Evolutionary conservation across 2,113 vertebrate species (phyloP), one percentile per base, ranked within the genome.

Genomic region (Mormoops blainvillei): DNA sequence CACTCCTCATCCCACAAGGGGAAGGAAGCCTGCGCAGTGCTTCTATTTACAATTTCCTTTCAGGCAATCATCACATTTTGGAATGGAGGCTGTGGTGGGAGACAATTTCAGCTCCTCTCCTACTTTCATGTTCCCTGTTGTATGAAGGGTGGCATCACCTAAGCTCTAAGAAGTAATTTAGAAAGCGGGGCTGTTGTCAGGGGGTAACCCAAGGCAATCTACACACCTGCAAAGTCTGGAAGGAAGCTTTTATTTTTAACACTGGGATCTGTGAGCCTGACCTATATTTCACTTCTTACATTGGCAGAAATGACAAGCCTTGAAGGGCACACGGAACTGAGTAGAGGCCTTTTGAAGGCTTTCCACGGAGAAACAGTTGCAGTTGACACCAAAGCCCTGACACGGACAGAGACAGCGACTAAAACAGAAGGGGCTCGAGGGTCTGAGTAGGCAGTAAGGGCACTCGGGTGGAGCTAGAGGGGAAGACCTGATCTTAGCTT

Each of bases 171-270:
- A 87, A 70, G 45, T 82, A 43, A 43, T 28, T 90, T 31, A 73
- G 65, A 70, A 70, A 90, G 45, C 15, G 22, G 65, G 15, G 20
- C 0, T 86, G 9, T 14, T 41, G 26, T 14, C 31, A 68, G 31
- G 4, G 43, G 74, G 45, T 26, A 16, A 13, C 16, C n/a, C 31
- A 43, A 20, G 45, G 36, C 73, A 45, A 24, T 41, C 38, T 61
- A 14, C 52, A 81, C 81, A 41, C 67, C 77, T 26, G 54, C 78
- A 91, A 18, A 5, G 58, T 61, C 92, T 7, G 24, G 54, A 22
- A 36, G 31, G 41, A 78, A 41, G 68, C 28, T n/a, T 89, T 80
- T 93, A 82, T 95, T 96, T 94, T 89, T 94, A 92, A 78, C 87
- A 26, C 65, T 16, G 20, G 45, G 45, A 84, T 76, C 92, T 77